Percentiles rank a stretch among this genome's conserved stretches.
phyloP scores from a whole-genome alignment of 2,888 invertebrate genomes.

The Balanococcus diminutus region DNA sequence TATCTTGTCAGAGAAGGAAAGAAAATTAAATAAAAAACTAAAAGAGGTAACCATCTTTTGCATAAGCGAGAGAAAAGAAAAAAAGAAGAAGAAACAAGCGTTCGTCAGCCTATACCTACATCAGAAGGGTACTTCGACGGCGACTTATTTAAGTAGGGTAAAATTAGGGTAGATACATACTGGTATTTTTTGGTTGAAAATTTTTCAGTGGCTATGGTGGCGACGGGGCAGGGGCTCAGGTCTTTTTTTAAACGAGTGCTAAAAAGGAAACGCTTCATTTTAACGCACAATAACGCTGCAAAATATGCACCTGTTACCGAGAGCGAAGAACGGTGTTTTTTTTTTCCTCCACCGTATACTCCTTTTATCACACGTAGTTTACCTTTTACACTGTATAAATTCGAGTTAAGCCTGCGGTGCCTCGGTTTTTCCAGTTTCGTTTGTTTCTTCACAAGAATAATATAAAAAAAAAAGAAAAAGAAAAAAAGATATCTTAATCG shows the following conservation, averaged over 20 bases:
- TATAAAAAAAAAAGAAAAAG: not conserved
- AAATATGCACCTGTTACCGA: constrained; percentile 31
- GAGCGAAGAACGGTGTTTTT: not conserved
- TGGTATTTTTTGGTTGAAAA: not conserved
- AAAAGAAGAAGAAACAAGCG: not conserved
- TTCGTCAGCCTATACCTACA: not conserved
- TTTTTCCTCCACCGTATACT: not conserved
- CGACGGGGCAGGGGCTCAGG: too few species aligned
- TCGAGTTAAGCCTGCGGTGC: not conserved
- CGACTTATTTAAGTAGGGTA: not conserved
- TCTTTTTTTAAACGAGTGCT: constrained; percentile 20
- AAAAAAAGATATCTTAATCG: not conserved
- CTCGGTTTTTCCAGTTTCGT: not conserved
- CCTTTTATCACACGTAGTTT: constrained; percentile 20
- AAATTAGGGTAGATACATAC: not conserved
- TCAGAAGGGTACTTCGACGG: not conserved
- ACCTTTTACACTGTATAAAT: constrained; percentile 5
- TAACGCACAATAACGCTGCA: constrained; percentile 30
- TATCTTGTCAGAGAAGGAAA: not conserved
- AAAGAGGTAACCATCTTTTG: not conserved
- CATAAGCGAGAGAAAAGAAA: not conserved
- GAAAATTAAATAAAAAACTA: not conserved
- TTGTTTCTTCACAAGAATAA: not conserved
- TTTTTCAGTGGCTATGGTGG: too few species aligned
- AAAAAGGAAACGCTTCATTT: constrained; percentile 18